Evolutionary conservation across 2,797 vertebrate genomes (phyloP).

Genomic region (Fratercula arctica): DNA sequence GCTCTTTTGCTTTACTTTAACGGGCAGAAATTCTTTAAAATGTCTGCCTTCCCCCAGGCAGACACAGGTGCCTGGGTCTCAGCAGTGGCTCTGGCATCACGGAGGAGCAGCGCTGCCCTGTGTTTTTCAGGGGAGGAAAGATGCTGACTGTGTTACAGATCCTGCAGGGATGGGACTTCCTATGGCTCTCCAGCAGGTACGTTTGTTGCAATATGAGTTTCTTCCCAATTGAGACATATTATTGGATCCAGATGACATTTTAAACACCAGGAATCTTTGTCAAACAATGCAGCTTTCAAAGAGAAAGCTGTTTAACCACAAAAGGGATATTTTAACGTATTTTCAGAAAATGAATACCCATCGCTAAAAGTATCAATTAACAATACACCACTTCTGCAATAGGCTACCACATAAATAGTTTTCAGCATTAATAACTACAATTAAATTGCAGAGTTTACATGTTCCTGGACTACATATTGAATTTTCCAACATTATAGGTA

Average conservation of each 20-base stretch:
- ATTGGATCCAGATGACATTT: slow-evolving; percentile 52
- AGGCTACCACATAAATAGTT: background rate
- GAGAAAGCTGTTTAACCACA: slow-evolving; percentile 12
- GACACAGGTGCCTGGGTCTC: slow-evolving; percentile 33
- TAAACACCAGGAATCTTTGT: slow-evolving; percentile 9
- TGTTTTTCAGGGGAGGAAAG: background rate
- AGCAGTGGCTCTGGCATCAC: slow-evolving; percentile 17
- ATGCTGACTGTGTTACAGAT: slow-evolving; percentile 5
- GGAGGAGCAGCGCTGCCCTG: background rate
- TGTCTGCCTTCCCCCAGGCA: background rate
- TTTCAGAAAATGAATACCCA: background rate
- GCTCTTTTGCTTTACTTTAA: background rate
- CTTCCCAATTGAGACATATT: background rate
- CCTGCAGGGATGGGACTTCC: slow-evolving; percentile 51
- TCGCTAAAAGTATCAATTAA: slow-evolving; percentile 3
- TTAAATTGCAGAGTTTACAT: background rate
- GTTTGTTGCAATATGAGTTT: slow-evolving; percentile 5
- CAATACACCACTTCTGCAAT: background rate
- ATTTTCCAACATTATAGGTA: background rate
- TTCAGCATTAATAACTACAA: background rate
- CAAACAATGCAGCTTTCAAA: background rate
- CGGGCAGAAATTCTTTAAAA: background rate
- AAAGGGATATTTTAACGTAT: background rate
- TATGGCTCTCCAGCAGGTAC: background rate
- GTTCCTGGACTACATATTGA: background rate